A percentile compares a stretch with the other conserved stretches of the same genome.
Conservation (phyloP, 2,797 vertebrate genomes). For the Mus caroli region DNA sequence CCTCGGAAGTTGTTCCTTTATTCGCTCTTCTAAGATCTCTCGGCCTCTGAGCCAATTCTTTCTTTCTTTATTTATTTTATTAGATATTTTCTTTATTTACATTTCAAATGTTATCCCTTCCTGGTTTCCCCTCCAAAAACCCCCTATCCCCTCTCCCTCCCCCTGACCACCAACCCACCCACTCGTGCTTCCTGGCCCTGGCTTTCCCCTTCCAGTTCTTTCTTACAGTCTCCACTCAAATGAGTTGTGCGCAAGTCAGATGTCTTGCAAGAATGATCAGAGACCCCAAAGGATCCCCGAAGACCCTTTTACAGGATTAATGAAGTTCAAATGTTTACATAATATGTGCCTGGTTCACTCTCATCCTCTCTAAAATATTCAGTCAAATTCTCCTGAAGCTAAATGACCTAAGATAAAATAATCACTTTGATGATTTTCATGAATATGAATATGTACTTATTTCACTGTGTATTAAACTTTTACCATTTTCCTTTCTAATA, state of each 20-base stretch:
- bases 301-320: neutral
- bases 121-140: too few relatives aligned
- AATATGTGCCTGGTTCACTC: neutral
- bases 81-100: too few relatives aligned
- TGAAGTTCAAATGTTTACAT: constrained; percentile 42
- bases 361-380: constrained; percentile 41
- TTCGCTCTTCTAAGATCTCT: neutral
- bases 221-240: neutral
- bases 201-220: neutral
- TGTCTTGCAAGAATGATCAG: neutral
- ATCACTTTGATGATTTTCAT: neutral
- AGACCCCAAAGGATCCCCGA: neutral
- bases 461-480: constrained; percentile 10
- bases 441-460: neutral
- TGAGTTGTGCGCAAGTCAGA: neutral
- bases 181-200: too few relatives aligned
- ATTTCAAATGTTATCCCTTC: too few relatives aligned
- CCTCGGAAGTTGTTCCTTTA: constrained; percentile 17
- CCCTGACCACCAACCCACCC: too few relatives aligned
- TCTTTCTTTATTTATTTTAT: neutral
- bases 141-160: too few relatives aligned
- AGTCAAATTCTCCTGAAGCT: constrained; percentile 10
- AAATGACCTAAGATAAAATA: neutral
- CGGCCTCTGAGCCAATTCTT: neutral
- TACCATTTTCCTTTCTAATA: constrained; percentile 30